Conservation (phyloP, 1,140 invertebrate genomes). For the Micrasema minimum region DNA sequence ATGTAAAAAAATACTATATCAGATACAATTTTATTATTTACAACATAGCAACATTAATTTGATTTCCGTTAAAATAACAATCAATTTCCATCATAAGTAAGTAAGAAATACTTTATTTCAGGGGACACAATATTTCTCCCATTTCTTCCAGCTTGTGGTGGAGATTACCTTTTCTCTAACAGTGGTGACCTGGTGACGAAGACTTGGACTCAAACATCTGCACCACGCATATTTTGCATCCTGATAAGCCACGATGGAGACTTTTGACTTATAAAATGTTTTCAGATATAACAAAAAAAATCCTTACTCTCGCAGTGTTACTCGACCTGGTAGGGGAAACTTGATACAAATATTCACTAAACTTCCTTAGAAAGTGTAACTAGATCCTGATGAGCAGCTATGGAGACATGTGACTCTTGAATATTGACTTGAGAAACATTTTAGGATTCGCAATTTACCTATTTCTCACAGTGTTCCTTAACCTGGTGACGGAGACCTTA, state of each 20-base stretch:
- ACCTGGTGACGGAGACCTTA: constrained; percentile 94
- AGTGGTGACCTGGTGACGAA: constrained; percentile 98
- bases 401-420: not conserved
- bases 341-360: constrained; percentile 93
- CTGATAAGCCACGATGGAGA: too few species aligned
- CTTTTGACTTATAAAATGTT: constrained; percentile 66
- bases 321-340: constrained; percentile 96
- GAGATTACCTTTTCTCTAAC: constrained; percentile 99
- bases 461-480: constrained; percentile 99
- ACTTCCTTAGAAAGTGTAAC: too few species aligned
- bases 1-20: too few species aligned
- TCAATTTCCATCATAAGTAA: too few species aligned
- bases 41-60: too few species aligned
- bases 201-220: constrained; percentile 93
- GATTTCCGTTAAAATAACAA: too few species aligned
- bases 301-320: constrained; percentile 99
- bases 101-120: too few species aligned
- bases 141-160: too few species aligned
- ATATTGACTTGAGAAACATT: constrained; percentile 68
- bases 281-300: constrained; percentile 99
- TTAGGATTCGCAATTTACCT: constrained; percentile 99
- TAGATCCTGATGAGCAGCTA: too few species aligned
- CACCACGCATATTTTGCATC: too few species aligned
- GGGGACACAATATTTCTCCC: too few species aligned
- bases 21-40: too few species aligned